Evolutionary conservation across 2,888 invertebrate species (phyloP).

Genomic region (Steromphala cineraria): DNA sequence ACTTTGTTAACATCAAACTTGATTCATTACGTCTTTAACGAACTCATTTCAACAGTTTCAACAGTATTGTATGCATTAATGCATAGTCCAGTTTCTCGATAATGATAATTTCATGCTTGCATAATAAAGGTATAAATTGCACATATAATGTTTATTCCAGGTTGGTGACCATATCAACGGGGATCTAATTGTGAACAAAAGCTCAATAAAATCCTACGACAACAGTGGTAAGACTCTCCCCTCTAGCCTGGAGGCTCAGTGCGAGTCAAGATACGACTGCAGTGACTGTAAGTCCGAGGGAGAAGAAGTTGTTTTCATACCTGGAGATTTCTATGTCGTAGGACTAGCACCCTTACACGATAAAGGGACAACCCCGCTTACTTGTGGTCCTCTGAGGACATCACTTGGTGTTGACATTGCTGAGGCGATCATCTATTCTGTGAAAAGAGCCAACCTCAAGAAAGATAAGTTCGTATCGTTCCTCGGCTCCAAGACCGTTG

Average conservation of each 20-base stretch:
- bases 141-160: not conserved
- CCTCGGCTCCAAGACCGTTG: not conserved
- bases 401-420: not conserved
- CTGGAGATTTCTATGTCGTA: slow-evolving; percentile 6
- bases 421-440: not conserved
- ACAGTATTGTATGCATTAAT: no score
- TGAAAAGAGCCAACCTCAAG: not conserved
- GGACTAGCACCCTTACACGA: not conserved
- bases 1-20: no score
- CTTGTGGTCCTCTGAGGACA: not conserved
- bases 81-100: no score
- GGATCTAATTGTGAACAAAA: not conserved
- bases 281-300: not conserved
- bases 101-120: no score
- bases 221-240: not conserved
- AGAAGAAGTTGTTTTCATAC: not conserved
- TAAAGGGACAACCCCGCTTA: not conserved
- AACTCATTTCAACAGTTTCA: no score
- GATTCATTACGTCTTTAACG: no score
- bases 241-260: not conserved
- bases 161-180: not conserved
- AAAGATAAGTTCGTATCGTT: not conserved
- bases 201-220: not conserved
- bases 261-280: not conserved
- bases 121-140: no score